Base-by-base conservation (phyloP, 2,888 invertebrate species). In the Synanthedon vespiformis region DNA sequence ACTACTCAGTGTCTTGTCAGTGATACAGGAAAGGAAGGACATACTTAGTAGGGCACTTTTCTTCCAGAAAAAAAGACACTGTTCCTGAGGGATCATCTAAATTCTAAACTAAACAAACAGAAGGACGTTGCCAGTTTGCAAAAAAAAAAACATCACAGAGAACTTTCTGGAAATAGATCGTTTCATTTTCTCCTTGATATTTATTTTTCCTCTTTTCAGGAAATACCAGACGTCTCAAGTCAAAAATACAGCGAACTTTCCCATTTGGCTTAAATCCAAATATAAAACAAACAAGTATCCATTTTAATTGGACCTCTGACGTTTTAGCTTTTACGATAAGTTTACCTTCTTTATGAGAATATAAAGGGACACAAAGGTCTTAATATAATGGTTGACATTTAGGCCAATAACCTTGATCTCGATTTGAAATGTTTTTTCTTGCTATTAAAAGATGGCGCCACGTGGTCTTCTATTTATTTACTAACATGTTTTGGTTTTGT, bases 381-480 rank as follows among this genome's bases (percentile, higher is more conserved):
- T 5, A 14, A 0, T 44, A 44, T 14, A 22, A 4, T 48, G 22
- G 48, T 48, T 18, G 3, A 44, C 6, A 48, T 50, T 47, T 48
- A 52, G 54, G 55, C 48, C 53, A 52, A 49, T 49, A 16, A 53
- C 56, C 57, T 58, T 57, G 57, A 54, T 51, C 48, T 51, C 50
- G 50, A 54, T 55, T 40, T 14, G 40, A 54, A 54, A 50, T 54
- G 50, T 54, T 57, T 54, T 41, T 13, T 41, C 13, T 44, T 44
- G 44, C 44, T 44, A 44, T 44, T 41, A 54, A 50, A 53, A 55
- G 55, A 58, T 55, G 52, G 47, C 54, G 55, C 52, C 60, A 57
- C 55, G 57, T 59, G 58, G 54, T 52, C 40, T 51, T 51, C 2
- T 57, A 55, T 60, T 58, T 58, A 61, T 60, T 58, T 58, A 61